Evolutionary conservation across 2,113 vertebrate species (phyloP).

Genomic region (Podocnemis expansa): DNA sequence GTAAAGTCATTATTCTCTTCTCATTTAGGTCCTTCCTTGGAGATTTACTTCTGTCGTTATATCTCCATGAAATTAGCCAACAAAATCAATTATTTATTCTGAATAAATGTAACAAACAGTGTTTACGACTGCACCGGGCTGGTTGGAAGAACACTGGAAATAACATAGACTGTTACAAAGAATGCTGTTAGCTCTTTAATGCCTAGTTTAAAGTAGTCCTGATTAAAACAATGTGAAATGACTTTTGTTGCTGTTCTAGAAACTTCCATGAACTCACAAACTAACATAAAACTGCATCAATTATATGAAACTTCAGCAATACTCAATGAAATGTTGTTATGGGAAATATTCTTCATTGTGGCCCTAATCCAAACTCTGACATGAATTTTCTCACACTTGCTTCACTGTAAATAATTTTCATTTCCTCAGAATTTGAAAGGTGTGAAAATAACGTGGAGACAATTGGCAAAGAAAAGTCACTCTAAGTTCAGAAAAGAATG

Average conservation of each 20-base stretch:
- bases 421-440: background rate
- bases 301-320: background rate
- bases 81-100: background rate
- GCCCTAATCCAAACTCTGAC: background rate
- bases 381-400: background rate
- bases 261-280: background rate
- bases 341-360: background rate
- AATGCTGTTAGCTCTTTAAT: background rate
- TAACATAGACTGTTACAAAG: background rate
- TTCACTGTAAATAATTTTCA: background rate
- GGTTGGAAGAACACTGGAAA: background rate
- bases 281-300: background rate
- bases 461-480: fast-evolving
- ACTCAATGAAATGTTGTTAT: background rate
- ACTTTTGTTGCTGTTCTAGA: background rate
- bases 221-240: background rate
- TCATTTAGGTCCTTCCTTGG: background rate
- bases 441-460: background rate
- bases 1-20: background rate
- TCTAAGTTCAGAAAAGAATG: background rate
- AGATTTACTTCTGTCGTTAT: background rate
- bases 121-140: background rate
- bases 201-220: background rate
- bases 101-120: background rate
- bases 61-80: background rate